Base-by-base conservation (phyloP, 2,113 vertebrate genomes). In the Lipophrys pholis region DNA sequence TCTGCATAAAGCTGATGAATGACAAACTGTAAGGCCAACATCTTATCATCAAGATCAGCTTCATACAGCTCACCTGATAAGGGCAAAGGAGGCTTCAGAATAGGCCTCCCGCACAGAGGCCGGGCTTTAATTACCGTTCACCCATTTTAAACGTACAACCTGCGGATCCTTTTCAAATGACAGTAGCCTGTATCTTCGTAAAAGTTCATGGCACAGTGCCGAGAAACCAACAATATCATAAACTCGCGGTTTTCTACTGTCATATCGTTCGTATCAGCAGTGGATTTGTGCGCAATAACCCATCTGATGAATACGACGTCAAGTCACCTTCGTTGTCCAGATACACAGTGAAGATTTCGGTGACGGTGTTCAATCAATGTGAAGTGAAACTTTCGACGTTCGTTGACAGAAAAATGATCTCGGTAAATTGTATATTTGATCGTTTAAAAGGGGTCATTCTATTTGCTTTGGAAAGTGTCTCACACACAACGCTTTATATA, bases 71-170 rank as follows among this genome's bases (percentile, higher is more conserved):
- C 54, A 66, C 39, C 69, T 84, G 74, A 86, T 87, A 81, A 76
- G 21, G 57, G 50, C 64, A 54, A 76, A 74, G 43, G 38, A 79
- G 78, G 78, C 81, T 82, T 80, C 61, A 78, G 48, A 39, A 42
- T 5, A 40, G 86, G 87, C 89, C 89, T 90, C 67, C 73, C 69
- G 64, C 75, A 72, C 67, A 69, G 11, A 83, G 82, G 83, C 65
- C 89, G 79, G 5, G 60, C 52, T 76, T 64, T 84, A 79, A 89
- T 87, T 76, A 76, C 40, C 45, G 11, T 68, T 63, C 56, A 56
- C 15, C 45, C 11, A 39, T 76, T 70, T 63, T 1, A 69, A 70
- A 69, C 36, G 30, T 53, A 71, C 57, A 78, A 76, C 80, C 59
- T 80, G 63, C 78, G 75, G 77, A 78, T 72, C 56, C 53, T 38